These are phyloP conservation scores for Pseudocheirus occidentalis DNA, from an alignment of 2,797 vertebrate species.

Conservation along the genomic window DNA sequence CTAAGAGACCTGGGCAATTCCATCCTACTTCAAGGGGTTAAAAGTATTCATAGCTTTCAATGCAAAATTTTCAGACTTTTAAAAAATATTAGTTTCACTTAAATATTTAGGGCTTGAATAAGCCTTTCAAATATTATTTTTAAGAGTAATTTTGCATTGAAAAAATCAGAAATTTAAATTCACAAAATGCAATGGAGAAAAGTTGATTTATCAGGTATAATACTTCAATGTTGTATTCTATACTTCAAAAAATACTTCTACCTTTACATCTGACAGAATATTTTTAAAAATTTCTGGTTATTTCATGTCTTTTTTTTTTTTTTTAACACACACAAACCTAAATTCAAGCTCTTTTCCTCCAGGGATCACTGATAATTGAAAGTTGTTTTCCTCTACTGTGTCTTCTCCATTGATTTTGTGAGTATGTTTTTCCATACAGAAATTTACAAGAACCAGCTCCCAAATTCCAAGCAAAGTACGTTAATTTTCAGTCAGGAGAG, in stretches of 20 bases:
- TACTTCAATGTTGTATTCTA: constrained; percentile 47
- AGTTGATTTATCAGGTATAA: constrained; percentile 53
- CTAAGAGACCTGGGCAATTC: constrained; percentile 52
- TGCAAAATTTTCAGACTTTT: constrained; percentile 63
- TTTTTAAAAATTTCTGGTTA: constrained; percentile 23
- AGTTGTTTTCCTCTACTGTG: neutral
- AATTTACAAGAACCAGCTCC: constrained; percentile 66
- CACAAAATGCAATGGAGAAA: constrained; percentile 70
- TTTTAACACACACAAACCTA: constrained; percentile 51
- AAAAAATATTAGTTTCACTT: constrained; percentile 44
- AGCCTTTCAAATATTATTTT: constrained; percentile 49
- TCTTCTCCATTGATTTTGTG: constrained; percentile 76
- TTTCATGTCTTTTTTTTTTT: constrained; percentile 22
- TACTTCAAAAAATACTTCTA: constrained; percentile 50
- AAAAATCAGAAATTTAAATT: constrained; percentile 67
- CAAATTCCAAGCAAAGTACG: constrained; percentile 67
- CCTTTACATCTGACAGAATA: constrained; percentile 49
- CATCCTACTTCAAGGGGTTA: constrained; percentile 67
- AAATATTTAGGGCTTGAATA: constrained; percentile 37
- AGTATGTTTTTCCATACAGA: constrained; percentile 62
- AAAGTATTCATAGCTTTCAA: constrained; percentile 72
- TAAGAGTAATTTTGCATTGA: constrained; percentile 61
- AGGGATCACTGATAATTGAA: neutral
- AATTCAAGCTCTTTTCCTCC: constrained; percentile 37
- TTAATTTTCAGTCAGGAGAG: constrained; percentile 70